These are phyloP conservation scores for Graphium colonna DNA, from an alignment of 2,888 invertebrate species.

Conservation along the genomic window DNA sequence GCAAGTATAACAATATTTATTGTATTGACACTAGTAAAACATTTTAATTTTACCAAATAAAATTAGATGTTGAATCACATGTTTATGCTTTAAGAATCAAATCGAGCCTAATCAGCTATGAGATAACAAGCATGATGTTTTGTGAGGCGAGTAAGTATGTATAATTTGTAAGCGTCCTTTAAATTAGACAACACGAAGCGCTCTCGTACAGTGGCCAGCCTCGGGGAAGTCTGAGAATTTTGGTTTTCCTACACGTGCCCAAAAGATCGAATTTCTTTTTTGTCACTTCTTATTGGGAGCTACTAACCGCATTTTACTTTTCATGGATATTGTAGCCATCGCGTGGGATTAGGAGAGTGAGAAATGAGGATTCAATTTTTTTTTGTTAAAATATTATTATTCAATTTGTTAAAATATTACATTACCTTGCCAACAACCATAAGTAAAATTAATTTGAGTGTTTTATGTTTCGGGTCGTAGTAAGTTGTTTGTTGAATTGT, in stretches of 20 bases:
- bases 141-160: too few relatives aligned
- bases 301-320: constrained; percentile 35
- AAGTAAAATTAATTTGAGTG: too few relatives aligned
- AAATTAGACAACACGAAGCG: constrained; percentile 36
- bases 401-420: too few relatives aligned
- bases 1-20: too few relatives aligned
- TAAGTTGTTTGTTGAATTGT: too few relatives aligned
- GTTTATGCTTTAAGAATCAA: not conserved
- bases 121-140: too few relatives aligned
- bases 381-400: too few relatives aligned
- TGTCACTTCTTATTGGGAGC: constrained; percentile 53
- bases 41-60: too few relatives aligned
- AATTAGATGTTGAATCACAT: constrained; percentile 6
- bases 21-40: too few relatives aligned
- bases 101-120: too few relatives aligned
- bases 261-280: constrained; percentile 62
- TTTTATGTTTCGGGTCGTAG: too few relatives aligned
- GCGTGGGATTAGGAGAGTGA: constrained; percentile 22
- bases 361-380: not conserved
- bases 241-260: constrained; percentile 69
- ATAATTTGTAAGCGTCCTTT: too few relatives aligned
- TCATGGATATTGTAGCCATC: constrained; percentile 29
- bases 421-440: not conserved
- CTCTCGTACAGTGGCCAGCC: constrained; percentile 43
- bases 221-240: constrained; percentile 52